A percentile compares a stretch with the other conserved stretches of the same genome.
These are phyloP conservation scores for Enteromius thamalakanensis DNA, from an alignment of 2,797 vertebrate genomes.

Conservation along the genomic window DNA sequence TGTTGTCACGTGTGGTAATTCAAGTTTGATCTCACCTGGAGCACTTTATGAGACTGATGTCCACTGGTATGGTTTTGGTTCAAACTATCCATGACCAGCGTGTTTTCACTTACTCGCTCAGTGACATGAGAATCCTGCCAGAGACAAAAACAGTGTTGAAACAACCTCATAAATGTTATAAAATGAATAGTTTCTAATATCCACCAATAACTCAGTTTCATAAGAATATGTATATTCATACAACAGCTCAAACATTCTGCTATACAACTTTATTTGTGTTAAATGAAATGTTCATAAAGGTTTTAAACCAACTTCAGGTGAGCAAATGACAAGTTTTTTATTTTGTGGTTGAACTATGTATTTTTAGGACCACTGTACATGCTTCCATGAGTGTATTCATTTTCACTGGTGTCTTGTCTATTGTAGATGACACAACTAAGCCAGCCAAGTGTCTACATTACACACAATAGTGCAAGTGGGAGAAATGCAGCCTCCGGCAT, in stretches of 20 bases:
- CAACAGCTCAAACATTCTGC: background rate
- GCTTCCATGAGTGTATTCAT: background rate
- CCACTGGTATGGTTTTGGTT: constrained; percentile 72
- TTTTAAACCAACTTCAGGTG: background rate
- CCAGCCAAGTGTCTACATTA: constrained; percentile 2
- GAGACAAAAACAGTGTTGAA: constrained; percentile 39
- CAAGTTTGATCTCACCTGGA: constrained; percentile 81
- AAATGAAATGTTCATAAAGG: background rate
- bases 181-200: background rate
- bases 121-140: constrained; percentile 75
- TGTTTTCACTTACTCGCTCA: constrained; percentile 64
- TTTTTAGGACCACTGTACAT: background rate
- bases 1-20: background rate
- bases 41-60: constrained; percentile 75
- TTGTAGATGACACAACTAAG: background rate
- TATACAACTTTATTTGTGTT: background rate
- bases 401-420: background rate
- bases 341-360: background rate
- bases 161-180: background rate
- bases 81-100: constrained; percentile 80
- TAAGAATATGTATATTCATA: background rate
- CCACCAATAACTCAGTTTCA: background rate
- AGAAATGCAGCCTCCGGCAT: constrained; percentile 39
- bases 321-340: background rate
- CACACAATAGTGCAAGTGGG: constrained; percentile 1